Base-by-base conservation (phyloP, 2,888 invertebrate species). In the Neoitamus cyanurus region DNA sequence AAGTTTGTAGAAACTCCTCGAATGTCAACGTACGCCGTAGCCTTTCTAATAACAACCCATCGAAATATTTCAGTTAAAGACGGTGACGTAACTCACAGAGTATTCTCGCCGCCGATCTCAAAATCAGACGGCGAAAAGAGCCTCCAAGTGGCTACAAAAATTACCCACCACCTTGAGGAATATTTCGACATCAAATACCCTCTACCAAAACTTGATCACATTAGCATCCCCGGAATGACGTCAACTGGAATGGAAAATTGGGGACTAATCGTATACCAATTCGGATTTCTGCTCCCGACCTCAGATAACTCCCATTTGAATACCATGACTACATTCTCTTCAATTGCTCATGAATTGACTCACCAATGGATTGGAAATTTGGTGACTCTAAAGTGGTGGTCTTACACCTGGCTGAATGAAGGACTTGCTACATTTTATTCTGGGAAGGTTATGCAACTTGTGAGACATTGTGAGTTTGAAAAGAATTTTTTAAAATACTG, bases 191-290 rank as follows among this genome's bases (percentile, higher is more conserved):
- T 96, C 25, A 91, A 93, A 25, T 97, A 95, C 88, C 94, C 95
- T 0, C 88, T 97, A 30, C 94, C 95, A 0, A 97, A 97, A 91
- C 93, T 96, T 88, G 97, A 98, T 90, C 96, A 97, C 95, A 95
- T 95, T 1, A 96, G 96, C 0, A 93, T 98, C 9, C 96, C 97
- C 0, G 95, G 97, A 88, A 97, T 97, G 88, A 93, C 94, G 31
- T 94, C 95, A 86, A 95, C 95, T 25, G 97, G 97, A 46, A 98
- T 97, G 97, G 97, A 98, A 89, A 98, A 98, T 90, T 98, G 97
- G 97, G 98, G 98, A 5, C 90, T 98, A 58, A 95, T 97, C 37
- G 96, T 96, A 1, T 91, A 91, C 77, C 89, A 73, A 13, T 36
- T 20, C 1, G 34, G 34, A 20, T 34, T n/a, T 34, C 20, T 73